Evolutionary conservation across 2,113 vertebrate species (phyloP).

Genomic region (Mesembrinibis cayennensis): DNA sequence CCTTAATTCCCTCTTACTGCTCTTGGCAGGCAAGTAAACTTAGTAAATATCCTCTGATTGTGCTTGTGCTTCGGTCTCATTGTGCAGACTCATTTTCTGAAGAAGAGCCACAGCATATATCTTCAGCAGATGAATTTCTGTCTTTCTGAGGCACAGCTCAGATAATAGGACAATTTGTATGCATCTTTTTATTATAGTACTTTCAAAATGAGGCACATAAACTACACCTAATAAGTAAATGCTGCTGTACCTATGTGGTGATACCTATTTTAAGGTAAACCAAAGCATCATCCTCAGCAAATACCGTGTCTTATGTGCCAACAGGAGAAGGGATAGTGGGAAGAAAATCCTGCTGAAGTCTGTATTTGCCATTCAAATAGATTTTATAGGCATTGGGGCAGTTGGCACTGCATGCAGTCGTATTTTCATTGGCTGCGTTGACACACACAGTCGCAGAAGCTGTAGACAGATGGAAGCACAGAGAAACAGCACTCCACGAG

Average conservation of each 20-base stretch:
- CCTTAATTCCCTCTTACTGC: background rate
- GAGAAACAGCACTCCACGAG: background rate
- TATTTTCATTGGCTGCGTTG: background rate
- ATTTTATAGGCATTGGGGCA: background rate
- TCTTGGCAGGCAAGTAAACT: background rate
- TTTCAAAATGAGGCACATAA: background rate
- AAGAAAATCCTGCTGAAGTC: background rate
- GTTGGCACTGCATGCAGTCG: background rate
- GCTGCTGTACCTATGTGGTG: background rate
- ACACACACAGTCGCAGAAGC: accelerated
- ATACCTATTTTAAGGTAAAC: background rate
- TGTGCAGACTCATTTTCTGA: background rate
- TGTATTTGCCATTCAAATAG: background rate
- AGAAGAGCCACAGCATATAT: background rate
- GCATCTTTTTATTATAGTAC: background rate
- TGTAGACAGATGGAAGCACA: background rate
- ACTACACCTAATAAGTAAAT: background rate
- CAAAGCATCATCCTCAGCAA: background rate
- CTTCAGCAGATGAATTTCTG: background rate
- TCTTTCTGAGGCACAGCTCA: background rate
- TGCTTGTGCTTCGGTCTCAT: background rate
- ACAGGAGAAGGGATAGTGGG: background rate
- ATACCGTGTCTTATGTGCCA: accelerated
- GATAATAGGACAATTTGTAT: background rate
- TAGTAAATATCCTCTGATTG: background rate